Evolutionary conservation across 1,140 invertebrate genomes (phyloP).

Genomic region (Chymomyza costata): DNA sequence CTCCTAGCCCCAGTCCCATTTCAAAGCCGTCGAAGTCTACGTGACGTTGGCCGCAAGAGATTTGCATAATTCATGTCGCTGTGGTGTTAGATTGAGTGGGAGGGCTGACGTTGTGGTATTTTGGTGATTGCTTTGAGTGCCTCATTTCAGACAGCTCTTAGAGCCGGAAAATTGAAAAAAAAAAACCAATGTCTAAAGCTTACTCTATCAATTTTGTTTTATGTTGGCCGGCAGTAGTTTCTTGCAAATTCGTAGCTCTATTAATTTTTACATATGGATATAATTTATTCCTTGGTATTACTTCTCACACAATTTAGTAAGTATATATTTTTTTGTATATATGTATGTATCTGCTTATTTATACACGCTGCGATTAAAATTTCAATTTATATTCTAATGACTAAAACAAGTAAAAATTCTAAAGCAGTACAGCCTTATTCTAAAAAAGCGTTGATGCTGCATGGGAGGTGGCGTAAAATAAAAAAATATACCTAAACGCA

Average conservation of each 20-base stretch:
- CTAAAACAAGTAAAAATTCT: constrained; percentile 8
- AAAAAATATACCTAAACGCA: constrained; percentile 3
- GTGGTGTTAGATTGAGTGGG: constrained; percentile 42
- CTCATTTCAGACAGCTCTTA: constrained; percentile 41
- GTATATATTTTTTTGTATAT: no score
- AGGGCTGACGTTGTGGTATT: constrained; percentile 25
- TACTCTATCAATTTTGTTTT: neutral
- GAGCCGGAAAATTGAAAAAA: constrained; percentile 43
- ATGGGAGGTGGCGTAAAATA: constrained; percentile 19
- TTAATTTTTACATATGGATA: no score
- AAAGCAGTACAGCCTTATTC: constrained; percentile 32
- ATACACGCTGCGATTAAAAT: no score
- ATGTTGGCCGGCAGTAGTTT: neutral
- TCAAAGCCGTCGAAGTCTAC: constrained; percentile 14
- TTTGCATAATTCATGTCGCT: constrained; percentile 68
- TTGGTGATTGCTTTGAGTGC: constrained; percentile 47
- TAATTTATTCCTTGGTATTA: no score
- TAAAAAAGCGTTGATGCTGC: constrained; percentile 32
- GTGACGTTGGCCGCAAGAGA: constrained; percentile 59
- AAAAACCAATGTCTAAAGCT: constrained; percentile 27
- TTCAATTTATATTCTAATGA: constrained; percentile 59
- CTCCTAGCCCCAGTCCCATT: constrained; percentile 8
- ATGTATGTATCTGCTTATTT: no score
- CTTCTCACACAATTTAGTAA: no score
- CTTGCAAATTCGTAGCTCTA: neutral